Evolutionary conservation across 2,797 vertebrate species (phyloP), one percentile per base, ranked within the genome.

Genomic region (Sebastolobus alascanus): DNA sequence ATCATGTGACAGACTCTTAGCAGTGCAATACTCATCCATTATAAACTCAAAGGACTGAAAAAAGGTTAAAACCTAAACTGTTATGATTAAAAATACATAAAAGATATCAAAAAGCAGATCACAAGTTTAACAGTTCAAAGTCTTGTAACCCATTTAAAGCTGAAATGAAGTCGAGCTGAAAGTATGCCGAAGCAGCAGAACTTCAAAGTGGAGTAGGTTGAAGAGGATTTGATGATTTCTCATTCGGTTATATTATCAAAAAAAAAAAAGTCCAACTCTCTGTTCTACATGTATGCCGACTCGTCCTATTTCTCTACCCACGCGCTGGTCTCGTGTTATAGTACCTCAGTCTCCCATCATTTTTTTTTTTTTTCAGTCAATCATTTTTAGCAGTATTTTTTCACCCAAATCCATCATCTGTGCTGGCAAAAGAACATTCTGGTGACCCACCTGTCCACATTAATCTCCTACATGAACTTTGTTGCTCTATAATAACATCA

Each of bases 221-320:
- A 35, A n/a, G 60, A 64, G n/a, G 35, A 64, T 38, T 64, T 64
- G 12, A 64, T 25, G n/a, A 64, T 63, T 22, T 63, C 60, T 37
- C 8, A 37, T 38, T 40, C 61, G 14, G 13, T 33, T 33, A 60
- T 31, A 33, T 20, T 33, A 14, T 5, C 2, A 22, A 43, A 43
- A 5, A 50, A 50, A 31, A 40, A 65, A 14, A 43, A 2, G 64
- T n/a, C 31, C 52, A 70, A 7, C 55, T 38, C 8, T 66, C 33
- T 38, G n/a, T 18, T n/a, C n/a, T 43, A 35, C 43, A 31, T 64
- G 20, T 54, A 20, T 29, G 8, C 25, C 4, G 7, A 56, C 12
- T 11, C 33, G 3, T n/a, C n/a, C 59, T 27, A 1, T n/a, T 68
- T 18, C 11, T 55, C n/a, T 18, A 18, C 16, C 16, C 1, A 3